Evolutionary conservation across 2,888 invertebrate species (phyloP).

Genomic region (Frankliniella intonsa): DNA sequence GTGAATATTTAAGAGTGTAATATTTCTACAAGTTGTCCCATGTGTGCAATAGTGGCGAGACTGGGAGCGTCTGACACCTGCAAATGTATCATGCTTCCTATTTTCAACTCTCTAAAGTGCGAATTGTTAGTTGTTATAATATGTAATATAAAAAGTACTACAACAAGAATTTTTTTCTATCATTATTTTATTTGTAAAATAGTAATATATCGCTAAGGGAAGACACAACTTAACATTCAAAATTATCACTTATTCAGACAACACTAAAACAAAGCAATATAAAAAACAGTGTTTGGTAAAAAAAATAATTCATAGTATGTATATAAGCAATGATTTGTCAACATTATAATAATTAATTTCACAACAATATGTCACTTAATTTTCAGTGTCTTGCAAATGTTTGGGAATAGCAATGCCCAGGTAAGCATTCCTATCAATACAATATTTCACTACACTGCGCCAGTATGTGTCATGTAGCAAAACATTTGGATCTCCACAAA

Average conservation of each 20-base stretch:
- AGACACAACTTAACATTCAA: background rate
- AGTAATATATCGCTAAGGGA: background rate
- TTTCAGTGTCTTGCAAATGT: background rate
- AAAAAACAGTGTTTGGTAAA: background rate
- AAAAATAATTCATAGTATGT: background rate
- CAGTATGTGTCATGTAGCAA: conserved; percentile 63
- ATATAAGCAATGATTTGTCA: background rate
- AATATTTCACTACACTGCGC: conserved; percentile 60
- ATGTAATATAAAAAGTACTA: background rate
- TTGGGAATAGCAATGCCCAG: conserved; percentile 64
- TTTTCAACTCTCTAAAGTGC: background rate
- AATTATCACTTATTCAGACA: background rate
- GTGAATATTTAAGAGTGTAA: background rate
- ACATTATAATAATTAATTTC: background rate
- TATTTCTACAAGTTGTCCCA: background rate
- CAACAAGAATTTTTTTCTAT: background rate
- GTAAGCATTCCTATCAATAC: conserved; percentile 60
- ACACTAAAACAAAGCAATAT: background rate
- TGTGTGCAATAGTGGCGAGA: background rate
- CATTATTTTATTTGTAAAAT: background rate
- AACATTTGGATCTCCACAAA: conserved; percentile 79
- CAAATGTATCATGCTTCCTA: background rate
- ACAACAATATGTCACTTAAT: background rate
- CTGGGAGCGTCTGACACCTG: background rate
- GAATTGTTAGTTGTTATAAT: background rate